Evolutionary conservation across 2,888 invertebrate species (phyloP).

Genomic region (Gymnosoma rotundatum): DNA sequence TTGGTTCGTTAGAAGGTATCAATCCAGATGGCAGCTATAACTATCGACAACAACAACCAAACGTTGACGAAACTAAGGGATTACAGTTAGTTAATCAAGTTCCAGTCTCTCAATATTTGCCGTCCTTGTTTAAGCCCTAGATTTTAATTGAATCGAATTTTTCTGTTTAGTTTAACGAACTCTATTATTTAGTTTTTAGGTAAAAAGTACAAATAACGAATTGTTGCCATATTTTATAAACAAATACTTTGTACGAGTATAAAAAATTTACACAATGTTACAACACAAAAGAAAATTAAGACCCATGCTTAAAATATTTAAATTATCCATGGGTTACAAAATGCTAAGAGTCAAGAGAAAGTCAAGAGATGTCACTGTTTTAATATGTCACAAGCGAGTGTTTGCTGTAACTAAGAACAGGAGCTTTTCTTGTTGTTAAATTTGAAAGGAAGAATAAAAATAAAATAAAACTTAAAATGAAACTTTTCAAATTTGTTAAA

Average conservation of each 20-base stretch:
- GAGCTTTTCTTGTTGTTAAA: no score
- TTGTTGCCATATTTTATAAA: conserved; percentile 32
- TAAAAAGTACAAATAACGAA: conserved; percentile 29
- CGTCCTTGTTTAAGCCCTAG: conserved; percentile 70
- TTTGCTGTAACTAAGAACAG: no score
- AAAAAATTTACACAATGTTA: not conserved
- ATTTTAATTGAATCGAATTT: not conserved
- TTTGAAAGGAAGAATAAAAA: no score
- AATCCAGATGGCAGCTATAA: conserved; percentile 76
- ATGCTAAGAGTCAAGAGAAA: no score
- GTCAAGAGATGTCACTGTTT: no score
- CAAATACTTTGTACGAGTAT: conserved; percentile 13
- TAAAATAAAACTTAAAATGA: no score
- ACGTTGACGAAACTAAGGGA: not conserved
- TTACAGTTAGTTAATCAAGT: conserved; percentile 33
- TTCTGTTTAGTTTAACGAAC: not conserved
- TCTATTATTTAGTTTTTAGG: conserved; percentile 46
- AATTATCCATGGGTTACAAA: no score
- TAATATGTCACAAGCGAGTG: no score
- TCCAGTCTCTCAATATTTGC: conserved; percentile 76
- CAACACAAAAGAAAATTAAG: no score
- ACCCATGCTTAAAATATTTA: no score
- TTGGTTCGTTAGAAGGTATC: conserved; percentile 76
- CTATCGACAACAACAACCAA: conserved; percentile 67
- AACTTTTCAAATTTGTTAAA: no score